phyloP scores from a whole-genome alignment of 2,888 invertebrate species.

The Pterostichus niger region DNA sequence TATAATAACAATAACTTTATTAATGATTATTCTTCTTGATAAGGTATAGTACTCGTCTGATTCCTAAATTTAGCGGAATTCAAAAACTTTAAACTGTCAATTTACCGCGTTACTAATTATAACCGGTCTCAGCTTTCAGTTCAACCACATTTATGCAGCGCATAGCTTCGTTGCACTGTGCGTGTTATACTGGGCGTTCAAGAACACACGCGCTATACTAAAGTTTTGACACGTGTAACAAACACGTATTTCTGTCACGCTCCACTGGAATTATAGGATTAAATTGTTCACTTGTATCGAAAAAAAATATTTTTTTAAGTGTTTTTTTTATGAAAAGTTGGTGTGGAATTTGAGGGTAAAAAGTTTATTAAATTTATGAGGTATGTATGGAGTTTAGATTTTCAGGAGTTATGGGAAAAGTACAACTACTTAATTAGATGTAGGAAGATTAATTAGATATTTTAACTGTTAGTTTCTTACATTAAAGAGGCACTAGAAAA shows the following conservation, averaged over 20 bases:
- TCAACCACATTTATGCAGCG: no score
- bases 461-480: no score
- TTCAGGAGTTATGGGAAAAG: not conserved
- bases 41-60: not conserved
- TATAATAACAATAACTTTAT: no score
- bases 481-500: no score
- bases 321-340: not conserved
- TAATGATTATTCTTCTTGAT: no score
- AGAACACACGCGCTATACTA: not conserved
- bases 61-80: constrained; percentile 1
- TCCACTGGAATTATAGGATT: not conserved
- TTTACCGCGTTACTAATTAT: constrained; percentile 4
- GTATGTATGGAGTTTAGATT: not conserved
- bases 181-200: not conserved
- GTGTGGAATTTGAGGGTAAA: not conserved
- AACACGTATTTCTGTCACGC: constrained; percentile 11
- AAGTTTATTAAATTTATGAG: not conserved
- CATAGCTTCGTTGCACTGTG: not conserved
- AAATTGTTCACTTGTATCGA: not conserved
- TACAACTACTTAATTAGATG: not conserved
- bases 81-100: not conserved
- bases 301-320: not conserved
- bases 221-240: constrained; percentile 3
- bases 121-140: not conserved
- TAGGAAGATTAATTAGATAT: no score